phyloP scores from a whole-genome alignment of 2,888 invertebrate genomes.

The Ochlodes sylvanus region DNA sequence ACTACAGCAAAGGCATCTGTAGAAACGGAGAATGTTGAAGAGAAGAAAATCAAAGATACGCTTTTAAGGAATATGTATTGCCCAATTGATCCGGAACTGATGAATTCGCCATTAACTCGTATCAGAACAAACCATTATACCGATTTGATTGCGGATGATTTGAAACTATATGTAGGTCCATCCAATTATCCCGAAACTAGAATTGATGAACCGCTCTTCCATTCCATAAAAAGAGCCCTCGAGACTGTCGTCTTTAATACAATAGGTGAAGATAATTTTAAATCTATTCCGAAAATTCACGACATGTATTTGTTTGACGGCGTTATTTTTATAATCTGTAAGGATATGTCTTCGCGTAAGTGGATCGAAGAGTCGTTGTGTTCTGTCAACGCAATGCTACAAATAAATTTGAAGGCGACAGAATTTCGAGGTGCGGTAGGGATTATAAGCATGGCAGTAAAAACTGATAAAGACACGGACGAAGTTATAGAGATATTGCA shows the following conservation, averaged over 20 bases:
- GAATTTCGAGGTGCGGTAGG: constrained; percentile 79
- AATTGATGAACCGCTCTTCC: constrained; percentile 66
- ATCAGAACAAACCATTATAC: constrained; percentile 72
- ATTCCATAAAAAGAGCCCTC: constrained; percentile 62
- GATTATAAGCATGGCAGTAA: constrained; percentile 68
- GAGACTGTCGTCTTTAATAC: constrained; percentile 60
- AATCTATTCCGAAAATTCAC: constrained; percentile 63
- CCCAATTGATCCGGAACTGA: constrained; percentile 62
- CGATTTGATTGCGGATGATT: constrained; percentile 70
- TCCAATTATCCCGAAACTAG: constrained; percentile 69
- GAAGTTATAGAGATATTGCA: constrained; percentile 66
- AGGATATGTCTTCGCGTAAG: constrained; percentile 56
- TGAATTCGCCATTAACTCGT: constrained; percentile 61
- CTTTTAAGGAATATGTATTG: constrained; percentile 63
- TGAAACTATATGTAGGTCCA: constrained; percentile 73
- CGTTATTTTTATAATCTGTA: constrained; percentile 74
- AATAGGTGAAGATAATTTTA: constrained; percentile 48
- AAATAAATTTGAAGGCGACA: constrained; percentile 63
- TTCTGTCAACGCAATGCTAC: constrained; percentile 55
- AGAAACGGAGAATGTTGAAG: constrained; percentile 51
- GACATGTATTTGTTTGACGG: constrained; percentile 77
- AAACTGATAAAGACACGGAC: constrained; percentile 60
- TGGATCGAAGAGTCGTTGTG: constrained; percentile 64
- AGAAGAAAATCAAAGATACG: constrained; percentile 55
- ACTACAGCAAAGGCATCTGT: constrained; percentile 46